These are phyloP conservation scores for Rhamnusium bicolor DNA, from an alignment of 2,888 invertebrate species.

Conservation along the genomic window DNA sequence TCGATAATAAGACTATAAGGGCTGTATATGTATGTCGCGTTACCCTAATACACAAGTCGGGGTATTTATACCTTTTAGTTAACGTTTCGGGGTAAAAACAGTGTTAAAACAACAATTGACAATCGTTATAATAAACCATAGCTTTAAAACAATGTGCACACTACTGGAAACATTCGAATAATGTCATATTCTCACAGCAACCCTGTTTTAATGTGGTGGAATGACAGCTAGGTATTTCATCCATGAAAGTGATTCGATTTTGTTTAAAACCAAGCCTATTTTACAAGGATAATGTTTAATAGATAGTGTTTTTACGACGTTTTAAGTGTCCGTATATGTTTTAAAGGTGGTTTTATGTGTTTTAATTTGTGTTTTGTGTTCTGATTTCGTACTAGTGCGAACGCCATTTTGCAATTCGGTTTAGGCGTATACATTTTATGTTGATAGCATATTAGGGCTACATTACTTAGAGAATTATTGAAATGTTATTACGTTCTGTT, in stretches of 20 bases:
- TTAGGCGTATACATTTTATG: constrained; percentile 65
- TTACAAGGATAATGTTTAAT: not conserved
- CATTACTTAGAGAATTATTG: constrained; percentile 27
- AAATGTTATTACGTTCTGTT: constrained; percentile 22
- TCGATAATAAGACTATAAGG: constrained; percentile 62
- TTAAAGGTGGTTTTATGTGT: constrained; percentile 25
- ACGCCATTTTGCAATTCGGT: constrained; percentile 66
- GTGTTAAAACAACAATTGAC: constrained; percentile 36
- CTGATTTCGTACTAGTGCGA: constrained; percentile 40
- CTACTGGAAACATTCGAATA: constrained; percentile 14
- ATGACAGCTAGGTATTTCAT: constrained; percentile 35
- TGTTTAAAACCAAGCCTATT: constrained; percentile 6
- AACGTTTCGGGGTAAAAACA: constrained; percentile 43
- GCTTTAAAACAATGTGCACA: constrained; percentile 13
- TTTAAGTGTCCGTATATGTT: constrained; percentile 8
- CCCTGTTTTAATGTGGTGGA: constrained; percentile 24
- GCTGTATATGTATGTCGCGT: constrained; percentile 65
- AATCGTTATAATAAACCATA: constrained; percentile 16
- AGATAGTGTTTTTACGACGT: constrained; percentile 11
- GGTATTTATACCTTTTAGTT: constrained; percentile 58
- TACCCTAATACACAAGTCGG: constrained; percentile 57
- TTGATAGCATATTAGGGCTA: constrained; percentile 47
- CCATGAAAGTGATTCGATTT: constrained; percentile 25
- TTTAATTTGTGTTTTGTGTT: constrained; percentile 42
- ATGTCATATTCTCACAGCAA: constrained; percentile 19